Evolutionary conservation across 2,113 vertebrate species (phyloP).

Genomic region (Myodes glareolus): DNA sequence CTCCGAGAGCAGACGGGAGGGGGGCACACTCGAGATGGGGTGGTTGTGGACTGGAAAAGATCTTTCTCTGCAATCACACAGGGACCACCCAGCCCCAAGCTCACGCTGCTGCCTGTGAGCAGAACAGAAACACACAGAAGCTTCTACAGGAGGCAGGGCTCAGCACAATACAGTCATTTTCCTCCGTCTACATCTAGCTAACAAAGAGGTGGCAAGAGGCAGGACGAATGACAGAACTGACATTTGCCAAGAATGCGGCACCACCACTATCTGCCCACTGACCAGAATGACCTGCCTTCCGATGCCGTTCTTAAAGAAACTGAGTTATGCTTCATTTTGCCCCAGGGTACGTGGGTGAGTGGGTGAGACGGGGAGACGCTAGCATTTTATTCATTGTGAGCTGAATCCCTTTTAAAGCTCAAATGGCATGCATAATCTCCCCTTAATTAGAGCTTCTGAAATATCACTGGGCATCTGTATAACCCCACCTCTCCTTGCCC

Average conservation of each 20-base stretch:
- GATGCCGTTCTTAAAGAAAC: conserved; percentile 41
- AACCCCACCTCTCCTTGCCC: conserved; percentile 74
- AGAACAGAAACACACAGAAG: not conserved
- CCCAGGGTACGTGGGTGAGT: conserved; percentile 63
- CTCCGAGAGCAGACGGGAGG: not conserved
- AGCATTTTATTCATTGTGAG: conserved; percentile 80
- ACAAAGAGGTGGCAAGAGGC: not conserved
- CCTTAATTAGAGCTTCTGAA: conserved; percentile 85
- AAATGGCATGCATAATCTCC: conserved; percentile 87
- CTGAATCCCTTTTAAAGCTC: conserved; percentile 86
- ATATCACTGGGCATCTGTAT: conserved; percentile 88
- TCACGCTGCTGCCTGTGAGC: not conserved
- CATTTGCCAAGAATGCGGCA: not conserved
- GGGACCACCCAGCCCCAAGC: not conserved
- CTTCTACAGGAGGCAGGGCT: not conserved
- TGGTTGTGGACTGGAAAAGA: not conserved
- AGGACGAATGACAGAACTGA: not conserved
- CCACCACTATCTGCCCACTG: not conserved
- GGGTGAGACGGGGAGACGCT: conserved; percentile 56
- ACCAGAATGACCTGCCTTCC: conserved; percentile 46
- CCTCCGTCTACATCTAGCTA: not conserved
- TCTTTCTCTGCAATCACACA: not conserved
- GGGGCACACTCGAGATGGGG: not conserved
- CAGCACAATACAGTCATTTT: not conserved
- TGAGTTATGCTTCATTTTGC: conserved; percentile 60